phyloP scores from a whole-genome alignment of 2,797 vertebrate genomes.

The Heterohyrax brucei region DNA sequence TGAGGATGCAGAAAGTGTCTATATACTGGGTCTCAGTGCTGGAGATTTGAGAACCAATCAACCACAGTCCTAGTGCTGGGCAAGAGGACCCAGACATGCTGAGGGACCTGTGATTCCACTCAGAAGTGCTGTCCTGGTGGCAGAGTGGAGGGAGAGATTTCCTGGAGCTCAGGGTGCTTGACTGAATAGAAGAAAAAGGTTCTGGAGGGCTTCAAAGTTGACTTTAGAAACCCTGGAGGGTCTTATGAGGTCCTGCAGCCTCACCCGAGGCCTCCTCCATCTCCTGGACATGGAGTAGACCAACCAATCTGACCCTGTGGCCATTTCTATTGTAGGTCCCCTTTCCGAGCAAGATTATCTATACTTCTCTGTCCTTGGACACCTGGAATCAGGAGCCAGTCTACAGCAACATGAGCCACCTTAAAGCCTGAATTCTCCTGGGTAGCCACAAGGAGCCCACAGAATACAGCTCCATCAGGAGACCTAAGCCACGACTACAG shows the following conservation, averaged over 20 bases:
- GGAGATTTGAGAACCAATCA: not conserved
- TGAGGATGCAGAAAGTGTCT: not conserved
- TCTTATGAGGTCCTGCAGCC: not conserved
- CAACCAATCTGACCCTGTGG: not conserved
- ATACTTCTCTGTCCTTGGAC: not conserved
- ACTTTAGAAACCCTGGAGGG: not conserved
- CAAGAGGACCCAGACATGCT: not conserved
- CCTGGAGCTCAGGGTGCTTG: not conserved
- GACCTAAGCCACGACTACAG: not conserved
- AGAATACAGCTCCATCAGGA: constrained; percentile 60
- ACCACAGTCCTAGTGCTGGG: accelerated
- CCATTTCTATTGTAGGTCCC: constrained; percentile 1
- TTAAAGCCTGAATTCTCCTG: accelerated
- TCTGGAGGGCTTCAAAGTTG: not conserved
- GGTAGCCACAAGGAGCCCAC: accelerated
- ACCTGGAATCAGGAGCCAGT: not conserved
- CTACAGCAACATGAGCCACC: constrained; percentile 53
- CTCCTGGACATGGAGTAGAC: too few species aligned
- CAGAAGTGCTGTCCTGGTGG: not conserved
- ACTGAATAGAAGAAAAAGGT: not conserved
- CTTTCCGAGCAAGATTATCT: not conserved
- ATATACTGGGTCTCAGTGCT: not conserved
- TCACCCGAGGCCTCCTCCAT: not conserved
- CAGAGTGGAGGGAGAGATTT: not conserved
- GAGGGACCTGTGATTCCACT: accelerated